Percentiles rank a stretch among this genome's conserved stretches.
Evolutionary conservation across 2,113 vertebrate genomes (phyloP).

Genomic region (Coregonus clupeaformis): DNA sequence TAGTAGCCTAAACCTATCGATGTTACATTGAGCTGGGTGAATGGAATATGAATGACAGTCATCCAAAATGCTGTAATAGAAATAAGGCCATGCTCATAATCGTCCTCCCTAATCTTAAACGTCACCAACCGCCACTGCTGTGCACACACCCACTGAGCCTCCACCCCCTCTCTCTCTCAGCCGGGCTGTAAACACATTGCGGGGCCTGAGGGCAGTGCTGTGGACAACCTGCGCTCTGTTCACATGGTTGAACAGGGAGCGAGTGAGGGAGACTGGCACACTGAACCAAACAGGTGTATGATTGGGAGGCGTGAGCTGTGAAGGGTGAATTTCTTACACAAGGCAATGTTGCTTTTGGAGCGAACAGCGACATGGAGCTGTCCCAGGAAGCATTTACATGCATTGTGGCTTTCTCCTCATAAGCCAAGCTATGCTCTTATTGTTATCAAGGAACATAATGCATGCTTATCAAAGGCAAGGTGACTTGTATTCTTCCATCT

Average conservation of each 20-base stretch:
- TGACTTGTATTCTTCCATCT: not conserved
- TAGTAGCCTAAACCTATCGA: too few relatives aligned
- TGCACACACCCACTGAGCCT: conserved; percentile 14
- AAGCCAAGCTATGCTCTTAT: conserved; percentile 2
- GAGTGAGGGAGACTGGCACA: conserved; percentile 73
- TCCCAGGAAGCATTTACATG: conserved; percentile 67
- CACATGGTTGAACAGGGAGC: conserved; percentile 77
- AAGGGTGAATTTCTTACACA: conserved; percentile 73
- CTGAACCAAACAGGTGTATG: conserved; percentile 79
- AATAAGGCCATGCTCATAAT: too few relatives aligned
- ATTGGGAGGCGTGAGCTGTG: conserved; percentile 74
- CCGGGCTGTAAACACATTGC: conserved; percentile 77
- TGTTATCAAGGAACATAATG: not conserved
- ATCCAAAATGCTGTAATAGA: too few relatives aligned
- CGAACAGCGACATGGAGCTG: conserved; percentile 61
- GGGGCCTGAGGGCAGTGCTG: conserved; percentile 73
- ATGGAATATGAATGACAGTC: too few relatives aligned
- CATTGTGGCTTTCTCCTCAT: conserved; percentile 39
- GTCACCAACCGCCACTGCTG: too few relatives aligned
- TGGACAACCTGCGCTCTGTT: conserved; percentile 77
- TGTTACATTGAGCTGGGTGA: too few relatives aligned
- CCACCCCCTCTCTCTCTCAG: conserved; percentile 42
- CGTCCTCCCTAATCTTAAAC: too few relatives aligned
- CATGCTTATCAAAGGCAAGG: conserved; percentile 22
- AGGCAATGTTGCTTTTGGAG: conserved; percentile 70